phyloP scores from a whole-genome alignment of 2,113 vertebrate species.

The Clarias batrachus region DNA sequence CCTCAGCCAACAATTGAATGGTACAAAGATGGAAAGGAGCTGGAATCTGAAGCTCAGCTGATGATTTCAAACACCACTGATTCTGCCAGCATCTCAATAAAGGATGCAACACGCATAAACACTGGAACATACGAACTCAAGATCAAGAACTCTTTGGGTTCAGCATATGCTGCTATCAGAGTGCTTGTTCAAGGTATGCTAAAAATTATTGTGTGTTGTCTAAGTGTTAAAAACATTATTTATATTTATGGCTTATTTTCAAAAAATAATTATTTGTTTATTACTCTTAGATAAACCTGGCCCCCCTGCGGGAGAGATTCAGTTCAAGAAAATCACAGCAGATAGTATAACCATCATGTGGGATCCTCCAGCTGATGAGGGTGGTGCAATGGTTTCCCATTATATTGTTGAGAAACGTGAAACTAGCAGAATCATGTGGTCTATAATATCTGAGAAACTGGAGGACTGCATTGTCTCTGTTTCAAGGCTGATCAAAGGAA shows the following conservation, averaged over 20 bases:
- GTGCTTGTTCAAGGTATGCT: constrained; percentile 91
- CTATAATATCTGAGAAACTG: constrained; percentile 89
- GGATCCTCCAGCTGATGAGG: constrained; percentile 89
- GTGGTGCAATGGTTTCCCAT: constrained; percentile 90
- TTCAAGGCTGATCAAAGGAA: constrained; percentile 92
- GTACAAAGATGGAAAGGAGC: constrained; percentile 88
- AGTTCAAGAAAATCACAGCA: constrained; percentile 93
- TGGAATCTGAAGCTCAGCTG: constrained; percentile 78
- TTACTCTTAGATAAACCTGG: constrained; percentile 86
- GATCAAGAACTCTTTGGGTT: constrained; percentile 94
- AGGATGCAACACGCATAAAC: constrained; percentile 85
- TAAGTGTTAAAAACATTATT: not conserved
- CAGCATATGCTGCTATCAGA: constrained; percentile 82
- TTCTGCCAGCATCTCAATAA: constrained; percentile 83
- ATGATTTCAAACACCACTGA: constrained; percentile 85
- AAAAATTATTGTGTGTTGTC: not conserved
- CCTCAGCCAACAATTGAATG: constrained; percentile 93
- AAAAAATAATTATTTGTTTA: not conserved
- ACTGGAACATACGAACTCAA: constrained; percentile 91
- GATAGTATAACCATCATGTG: constrained; percentile 90
- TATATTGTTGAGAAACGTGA: constrained; percentile 97
- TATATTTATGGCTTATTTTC: not conserved
- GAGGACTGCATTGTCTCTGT: constrained; percentile 86
- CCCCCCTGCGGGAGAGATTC: constrained; percentile 86
- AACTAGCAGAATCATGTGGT: constrained; percentile 93